These are phyloP conservation scores for Meriones unguiculatus DNA, from an alignment of 2,113 vertebrate genomes.

Conservation along the genomic window DNA sequence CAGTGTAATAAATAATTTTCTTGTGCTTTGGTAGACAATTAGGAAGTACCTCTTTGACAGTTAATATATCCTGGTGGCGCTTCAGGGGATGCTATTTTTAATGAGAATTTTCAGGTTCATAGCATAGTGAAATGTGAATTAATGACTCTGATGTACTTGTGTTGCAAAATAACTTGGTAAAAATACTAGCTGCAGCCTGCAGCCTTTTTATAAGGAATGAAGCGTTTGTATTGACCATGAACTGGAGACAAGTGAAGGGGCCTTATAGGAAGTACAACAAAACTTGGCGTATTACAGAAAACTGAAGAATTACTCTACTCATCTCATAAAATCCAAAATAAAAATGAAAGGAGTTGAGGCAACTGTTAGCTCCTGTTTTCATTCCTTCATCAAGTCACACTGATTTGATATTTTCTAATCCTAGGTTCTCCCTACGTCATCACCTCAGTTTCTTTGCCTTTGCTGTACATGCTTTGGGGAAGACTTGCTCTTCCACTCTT, in stretches of 20 bases:
- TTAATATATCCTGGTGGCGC: constrained; percentile 55
- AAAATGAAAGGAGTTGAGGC: neutral
- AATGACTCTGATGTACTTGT: neutral
- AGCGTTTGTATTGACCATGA: neutral
- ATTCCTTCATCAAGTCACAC: neutral
- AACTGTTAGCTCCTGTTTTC: neutral
- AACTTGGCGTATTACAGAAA: neutral
- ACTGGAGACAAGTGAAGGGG: neutral
- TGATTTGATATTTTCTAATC: neutral
- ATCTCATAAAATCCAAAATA: neutral
- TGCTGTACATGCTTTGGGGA: neutral
- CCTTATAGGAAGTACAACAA: neutral
- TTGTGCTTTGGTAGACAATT: constrained; percentile 40
- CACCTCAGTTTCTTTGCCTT: neutral
- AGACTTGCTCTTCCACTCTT: neutral
- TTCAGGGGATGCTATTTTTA: constrained; percentile 68
- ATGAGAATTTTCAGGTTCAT: constrained; percentile 70
- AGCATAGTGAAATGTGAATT: constrained; percentile 55
- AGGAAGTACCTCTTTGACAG: constrained; percentile 58
- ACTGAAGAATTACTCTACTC: neutral
- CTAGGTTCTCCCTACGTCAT: constrained; percentile 1
- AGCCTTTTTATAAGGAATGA: constrained; percentile 17
- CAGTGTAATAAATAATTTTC: constrained; percentile 51
- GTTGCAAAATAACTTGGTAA: constrained; percentile 30
- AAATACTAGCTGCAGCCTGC: neutral